Percentiles rank a stretch among this genome's conserved stretches.
phyloP scores from a whole-genome alignment of 2,888 invertebrate species.

The Acleris sparsana region DNA sequence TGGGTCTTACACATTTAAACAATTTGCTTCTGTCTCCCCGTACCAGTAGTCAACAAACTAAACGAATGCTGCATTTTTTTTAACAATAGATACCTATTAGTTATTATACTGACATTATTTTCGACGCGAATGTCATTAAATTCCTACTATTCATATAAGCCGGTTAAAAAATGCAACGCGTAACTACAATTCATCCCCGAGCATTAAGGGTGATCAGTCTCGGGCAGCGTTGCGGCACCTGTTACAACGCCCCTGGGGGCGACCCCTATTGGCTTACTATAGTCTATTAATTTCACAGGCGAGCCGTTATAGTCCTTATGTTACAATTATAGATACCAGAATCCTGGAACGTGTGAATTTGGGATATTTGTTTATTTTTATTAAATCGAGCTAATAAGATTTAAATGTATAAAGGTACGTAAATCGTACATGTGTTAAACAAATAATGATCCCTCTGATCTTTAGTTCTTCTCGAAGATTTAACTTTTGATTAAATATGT shows the following conservation, averaged over 20 bases:
- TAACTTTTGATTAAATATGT: neutral
- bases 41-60: too few relatives aligned
- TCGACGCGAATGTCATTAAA: slow-evolving; percentile 1
- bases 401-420: slow-evolving; percentile 51
- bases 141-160: slow-evolving; percentile 17
- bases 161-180: slow-evolving; percentile 22
- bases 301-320: slow-evolving; percentile 41
- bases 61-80: too few relatives aligned
- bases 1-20: too few relatives aligned
- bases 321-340: slow-evolving; percentile 19
- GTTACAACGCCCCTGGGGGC: slow-evolving; percentile 53
- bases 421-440: slow-evolving; percentile 34
- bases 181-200: slow-evolving; percentile 55
- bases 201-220: slow-evolving; percentile 62
- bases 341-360: slow-evolving; percentile 18
- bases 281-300: slow-evolving; percentile 50
- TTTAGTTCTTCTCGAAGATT: neutral
- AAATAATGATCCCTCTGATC: slow-evolving; percentile 16
- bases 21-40: too few relatives aligned
- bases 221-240: slow-evolving; percentile 59
- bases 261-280: slow-evolving; percentile 46
- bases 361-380: slow-evolving; percentile 40
- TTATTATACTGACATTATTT: neutral
- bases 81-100: too few relatives aligned
- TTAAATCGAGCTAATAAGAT: slow-evolving; percentile 57